Evolutionary conservation across 2,797 vertebrate species (phyloP).

Genomic region (Betta splendens): DNA sequence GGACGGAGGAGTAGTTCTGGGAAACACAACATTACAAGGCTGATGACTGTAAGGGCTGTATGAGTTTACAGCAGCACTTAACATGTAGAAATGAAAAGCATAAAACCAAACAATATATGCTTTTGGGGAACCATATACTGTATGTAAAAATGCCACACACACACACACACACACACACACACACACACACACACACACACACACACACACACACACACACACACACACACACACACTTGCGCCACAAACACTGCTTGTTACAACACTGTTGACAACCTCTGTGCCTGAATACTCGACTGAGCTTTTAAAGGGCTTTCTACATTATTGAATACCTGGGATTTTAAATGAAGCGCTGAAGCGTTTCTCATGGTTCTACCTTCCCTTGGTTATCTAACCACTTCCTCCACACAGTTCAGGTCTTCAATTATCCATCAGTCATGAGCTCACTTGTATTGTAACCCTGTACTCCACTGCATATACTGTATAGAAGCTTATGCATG

Average conservation of each 20-base stretch:
- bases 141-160: conserved; percentile 9
- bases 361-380: conserved; percentile 48
- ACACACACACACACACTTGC: conserved; percentile 14
- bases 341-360: conserved; percentile 69
- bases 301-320: conserved; percentile 69
- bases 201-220: conserved; percentile 3
- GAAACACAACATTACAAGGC: conserved; percentile 23
- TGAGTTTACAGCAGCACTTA: not conserved
- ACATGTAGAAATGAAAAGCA: not conserved
- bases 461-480: conserved; percentile 32
- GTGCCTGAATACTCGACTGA: conserved; percentile 61
- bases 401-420: conserved; percentile 41
- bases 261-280: conserved; percentile 58
- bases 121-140: no score
- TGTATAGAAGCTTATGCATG: conserved; percentile 28
- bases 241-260: conserved; percentile 30
- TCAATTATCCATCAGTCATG: conserved; percentile 68
- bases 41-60: not conserved
- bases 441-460: conserved; percentile 41
- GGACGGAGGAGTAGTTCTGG: not conserved
- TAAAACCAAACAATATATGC: conserved; percentile 1
- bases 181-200: conserved; percentile 3
- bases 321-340: conserved; percentile 77
- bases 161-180: not conserved
- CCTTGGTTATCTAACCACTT: conserved; percentile 59